Conservation (phyloP, 2,797 vertebrate genomes). For the Squalus acanthias region DNA sequence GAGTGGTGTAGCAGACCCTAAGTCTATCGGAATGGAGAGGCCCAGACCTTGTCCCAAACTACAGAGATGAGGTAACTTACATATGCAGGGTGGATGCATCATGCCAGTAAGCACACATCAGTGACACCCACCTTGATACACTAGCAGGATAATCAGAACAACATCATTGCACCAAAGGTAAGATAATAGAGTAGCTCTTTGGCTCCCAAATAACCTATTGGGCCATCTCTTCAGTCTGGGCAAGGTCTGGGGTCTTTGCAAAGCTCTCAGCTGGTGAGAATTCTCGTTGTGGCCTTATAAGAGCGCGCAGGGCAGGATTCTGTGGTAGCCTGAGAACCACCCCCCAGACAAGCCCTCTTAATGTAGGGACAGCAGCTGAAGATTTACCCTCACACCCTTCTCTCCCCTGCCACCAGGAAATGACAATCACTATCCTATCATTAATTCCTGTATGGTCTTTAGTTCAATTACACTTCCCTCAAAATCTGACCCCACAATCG, state of each 20-base stretch:
- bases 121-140: neutral
- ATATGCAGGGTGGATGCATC: neutral
- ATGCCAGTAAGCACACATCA: neutral
- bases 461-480: neutral
- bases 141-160: neutral
- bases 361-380: neutral
- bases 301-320: neutral
- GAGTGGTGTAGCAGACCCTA: neutral
- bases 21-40: neutral
- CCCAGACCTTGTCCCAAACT: neutral
- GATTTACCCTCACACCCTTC: neutral
- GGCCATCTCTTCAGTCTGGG: neutral
- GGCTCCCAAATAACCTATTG: neutral
- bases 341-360: neutral
- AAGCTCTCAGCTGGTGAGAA: neutral
- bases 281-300: neutral
- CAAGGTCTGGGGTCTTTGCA: neutral
- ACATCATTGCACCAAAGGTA: neutral
- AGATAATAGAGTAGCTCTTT: neutral
- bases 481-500: slow-evolving; percentile 5
- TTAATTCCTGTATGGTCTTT: neutral
- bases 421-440: neutral
- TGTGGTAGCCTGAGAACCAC: neutral
- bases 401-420: neutral
- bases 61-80: neutral